Evolutionary conservation across 2,797 vertebrate genomes (phyloP).

Genomic region (Microchirus variegatus): DNA sequence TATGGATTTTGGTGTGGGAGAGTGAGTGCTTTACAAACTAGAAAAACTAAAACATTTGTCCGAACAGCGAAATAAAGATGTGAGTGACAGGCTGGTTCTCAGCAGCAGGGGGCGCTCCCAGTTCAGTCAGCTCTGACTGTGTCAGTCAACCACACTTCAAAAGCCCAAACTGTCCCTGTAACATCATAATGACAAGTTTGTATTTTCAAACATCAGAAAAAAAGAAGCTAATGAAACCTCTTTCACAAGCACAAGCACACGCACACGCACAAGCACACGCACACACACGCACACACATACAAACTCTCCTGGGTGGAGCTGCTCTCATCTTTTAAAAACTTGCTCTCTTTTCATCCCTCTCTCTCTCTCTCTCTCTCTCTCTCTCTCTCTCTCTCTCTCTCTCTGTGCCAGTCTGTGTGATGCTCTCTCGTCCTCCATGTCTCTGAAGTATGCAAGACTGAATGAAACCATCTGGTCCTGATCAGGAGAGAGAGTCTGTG

Average conservation of each 20-base stretch:
- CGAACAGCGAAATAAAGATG: too few species aligned
- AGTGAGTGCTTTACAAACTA: too few species aligned
- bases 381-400: conserved; percentile 7
- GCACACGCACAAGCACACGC: conserved; percentile 6
- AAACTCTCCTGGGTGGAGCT: conserved; percentile 24
- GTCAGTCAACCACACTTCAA: too few species aligned
- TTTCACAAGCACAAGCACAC: too few species aligned
- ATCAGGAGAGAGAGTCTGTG: conserved; percentile 41
- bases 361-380: conserved; percentile 8
- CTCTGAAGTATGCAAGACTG: conserved; percentile 35
- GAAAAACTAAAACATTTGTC: too few species aligned
- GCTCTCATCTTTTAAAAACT: conserved; percentile 21
- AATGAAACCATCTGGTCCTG: conserved; percentile 55
- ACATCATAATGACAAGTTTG: not conserved
- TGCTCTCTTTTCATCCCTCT: conserved; percentile 6
- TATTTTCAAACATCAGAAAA: not conserved
- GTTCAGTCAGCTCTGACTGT: too few species aligned
- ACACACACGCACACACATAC: conserved; percentile 3
- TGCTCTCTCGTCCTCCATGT: conserved; percentile 15
- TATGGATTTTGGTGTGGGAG: too few species aligned
- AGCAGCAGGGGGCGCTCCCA: too few species aligned
- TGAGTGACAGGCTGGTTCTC: too few species aligned
- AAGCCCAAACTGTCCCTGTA: not conserved
- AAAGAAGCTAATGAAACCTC: not conserved
- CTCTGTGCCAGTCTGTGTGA: conserved; percentile 13